These are phyloP conservation scores for Speoplatyrhinus poulsoni DNA, from an alignment of 2,113 vertebrate genomes.

Conservation along the genomic window DNA sequence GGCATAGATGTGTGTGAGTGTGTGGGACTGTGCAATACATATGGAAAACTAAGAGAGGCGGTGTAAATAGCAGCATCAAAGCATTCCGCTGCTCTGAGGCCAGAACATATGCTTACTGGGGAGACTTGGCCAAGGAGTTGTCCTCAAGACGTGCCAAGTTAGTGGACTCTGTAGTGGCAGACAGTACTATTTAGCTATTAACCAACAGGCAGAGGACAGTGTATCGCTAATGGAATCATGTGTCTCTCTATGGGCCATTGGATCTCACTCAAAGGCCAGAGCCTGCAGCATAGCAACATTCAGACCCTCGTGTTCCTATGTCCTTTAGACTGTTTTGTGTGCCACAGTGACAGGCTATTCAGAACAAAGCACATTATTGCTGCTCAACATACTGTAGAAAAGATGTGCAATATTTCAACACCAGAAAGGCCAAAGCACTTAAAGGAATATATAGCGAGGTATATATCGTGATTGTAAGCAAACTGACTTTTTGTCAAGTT, in stretches of 20 bases:
- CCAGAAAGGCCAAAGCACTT: too few species aligned
- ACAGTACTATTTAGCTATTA: constrained; percentile 60
- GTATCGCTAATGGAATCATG: constrained; percentile 61
- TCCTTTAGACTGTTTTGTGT: constrained; percentile 4
- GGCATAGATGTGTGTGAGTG: neutral
- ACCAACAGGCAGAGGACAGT: constrained; percentile 60
- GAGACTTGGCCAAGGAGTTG: constrained; percentile 32
- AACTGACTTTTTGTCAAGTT: too few species aligned
- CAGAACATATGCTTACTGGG: constrained; percentile 34
- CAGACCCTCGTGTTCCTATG: constrained; percentile 3
- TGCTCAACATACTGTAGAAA: too few species aligned
- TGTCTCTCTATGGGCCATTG: constrained; percentile 57
- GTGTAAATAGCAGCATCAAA: constrained; percentile 58
- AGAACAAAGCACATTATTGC: too few species aligned
- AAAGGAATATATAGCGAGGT: too few species aligned
- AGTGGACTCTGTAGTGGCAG: constrained; percentile 54
- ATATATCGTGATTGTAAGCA: too few species aligned
- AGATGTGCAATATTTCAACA: too few species aligned
- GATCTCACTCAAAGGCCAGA: constrained; percentile 21
- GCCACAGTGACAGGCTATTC: neutral
- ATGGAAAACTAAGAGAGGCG: constrained; percentile 19
- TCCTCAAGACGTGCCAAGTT: constrained; percentile 43
- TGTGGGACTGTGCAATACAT: constrained; percentile 19
- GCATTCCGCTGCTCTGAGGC: constrained; percentile 41
- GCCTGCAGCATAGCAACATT: constrained; percentile 31